Evolutionary conservation across 2,888 invertebrate genomes (phyloP).

Genomic region (Mythimna loreyi): DNA sequence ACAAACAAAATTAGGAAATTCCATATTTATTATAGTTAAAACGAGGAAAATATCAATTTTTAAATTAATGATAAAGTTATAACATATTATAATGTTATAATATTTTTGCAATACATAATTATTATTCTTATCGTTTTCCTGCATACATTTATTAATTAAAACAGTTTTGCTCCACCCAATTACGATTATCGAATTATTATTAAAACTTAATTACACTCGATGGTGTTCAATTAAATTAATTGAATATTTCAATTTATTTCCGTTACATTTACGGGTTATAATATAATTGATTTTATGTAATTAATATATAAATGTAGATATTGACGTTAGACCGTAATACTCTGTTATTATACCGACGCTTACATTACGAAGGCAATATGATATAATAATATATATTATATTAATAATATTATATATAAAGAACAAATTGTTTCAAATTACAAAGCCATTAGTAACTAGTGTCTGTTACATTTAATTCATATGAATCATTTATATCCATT

Average conservation of each 20-base stretch:
- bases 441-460: slow-evolving; percentile 33
- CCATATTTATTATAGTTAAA: slow-evolving; percentile 50
- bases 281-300: not conserved
- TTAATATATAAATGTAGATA: slow-evolving; percentile 11
- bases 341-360: not conserved
- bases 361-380: not conserved
- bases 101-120: slow-evolving; percentile 61
- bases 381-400: not conserved
- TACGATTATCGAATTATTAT: slow-evolving; percentile 53
- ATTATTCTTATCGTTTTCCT: slow-evolving; percentile 67
- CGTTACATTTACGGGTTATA: slow-evolving; percentile 21
- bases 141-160: slow-evolving; percentile 55
- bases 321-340: not conserved
- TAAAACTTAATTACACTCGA: slow-evolving; percentile 49
- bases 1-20: slow-evolving; percentile 65
- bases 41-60: slow-evolving; percentile 63
- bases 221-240: slow-evolving; percentile 50
- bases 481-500: slow-evolving; percentile 47
- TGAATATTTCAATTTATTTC: slow-evolving; percentile 41
- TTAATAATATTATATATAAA: slow-evolving; percentile 4
- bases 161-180: slow-evolving; percentile 50
- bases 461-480: slow-evolving; percentile 20
- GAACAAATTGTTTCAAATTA: slow-evolving; percentile 39
- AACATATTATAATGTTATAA: slow-evolving; percentile 54
- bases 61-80: slow-evolving; percentile 66